Conservation (phyloP, 1,140 invertebrate species). For the Oryctes rhinoceros region DNA sequence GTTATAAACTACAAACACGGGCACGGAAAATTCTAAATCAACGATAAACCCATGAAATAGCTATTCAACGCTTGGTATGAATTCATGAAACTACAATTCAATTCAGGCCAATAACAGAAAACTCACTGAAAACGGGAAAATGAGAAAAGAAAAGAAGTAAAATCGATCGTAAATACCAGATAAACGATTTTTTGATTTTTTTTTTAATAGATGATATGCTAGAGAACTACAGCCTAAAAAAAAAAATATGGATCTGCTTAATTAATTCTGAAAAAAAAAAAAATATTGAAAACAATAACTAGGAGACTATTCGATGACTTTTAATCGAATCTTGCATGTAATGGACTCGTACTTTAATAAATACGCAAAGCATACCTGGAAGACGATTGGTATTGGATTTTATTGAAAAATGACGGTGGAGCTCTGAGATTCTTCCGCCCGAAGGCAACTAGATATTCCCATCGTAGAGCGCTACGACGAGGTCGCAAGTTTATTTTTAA, state of each 20-base stretch:
- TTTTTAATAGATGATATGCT: too few relatives aligned
- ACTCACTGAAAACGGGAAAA: neutral
- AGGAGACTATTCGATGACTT: too few relatives aligned
- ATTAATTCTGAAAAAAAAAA: too few relatives aligned
- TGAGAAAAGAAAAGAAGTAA: too few relatives aligned
- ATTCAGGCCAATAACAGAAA: neutral
- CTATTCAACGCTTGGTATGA: neutral
- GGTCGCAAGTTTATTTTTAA: constrained; percentile 9
- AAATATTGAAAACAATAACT: too few relatives aligned
- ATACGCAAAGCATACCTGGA: neutral
- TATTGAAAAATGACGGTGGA: constrained; percentile 14
- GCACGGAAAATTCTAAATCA: neutral
- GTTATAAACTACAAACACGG: neutral
- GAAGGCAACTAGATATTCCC: neutral
- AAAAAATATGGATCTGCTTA: too few relatives aligned
- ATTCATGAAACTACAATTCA: neutral
- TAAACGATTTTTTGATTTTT: too few relatives aligned
- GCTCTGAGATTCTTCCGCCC: neutral
- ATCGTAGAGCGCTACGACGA: neutral
- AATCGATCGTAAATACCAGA: too few relatives aligned
- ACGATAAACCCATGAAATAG: neutral
- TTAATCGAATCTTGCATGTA: too few relatives aligned
- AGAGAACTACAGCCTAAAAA: too few relatives aligned
- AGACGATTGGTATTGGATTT: constrained; percentile 15
- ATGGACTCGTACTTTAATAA: too few relatives aligned